phyloP scores from a whole-genome alignment of 2,113 vertebrate species.

The Gadus macrocephalus region DNA sequence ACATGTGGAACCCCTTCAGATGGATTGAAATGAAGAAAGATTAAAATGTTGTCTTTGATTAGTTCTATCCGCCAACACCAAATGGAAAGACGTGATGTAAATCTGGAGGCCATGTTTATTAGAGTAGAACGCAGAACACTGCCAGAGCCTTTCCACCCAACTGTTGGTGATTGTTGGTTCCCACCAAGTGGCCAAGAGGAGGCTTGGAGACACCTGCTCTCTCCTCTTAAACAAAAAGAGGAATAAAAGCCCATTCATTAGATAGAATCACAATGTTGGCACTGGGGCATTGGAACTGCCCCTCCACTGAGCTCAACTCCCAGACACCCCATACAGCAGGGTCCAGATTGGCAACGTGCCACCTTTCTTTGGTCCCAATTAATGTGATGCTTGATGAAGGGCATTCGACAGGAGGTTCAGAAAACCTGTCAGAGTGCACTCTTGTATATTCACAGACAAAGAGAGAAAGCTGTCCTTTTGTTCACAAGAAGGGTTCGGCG shows the following conservation, averaged over 20 bases:
- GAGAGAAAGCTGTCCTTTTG: conserved; percentile 22
- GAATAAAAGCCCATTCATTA: conserved; percentile 58
- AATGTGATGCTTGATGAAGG: conserved; percentile 44
- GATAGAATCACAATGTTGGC: conserved; percentile 28
- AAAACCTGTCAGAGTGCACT: conserved; percentile 38
- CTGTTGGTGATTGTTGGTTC: conserved; percentile 25
- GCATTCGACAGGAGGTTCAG: conserved; percentile 44
- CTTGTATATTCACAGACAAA: conserved; percentile 33
- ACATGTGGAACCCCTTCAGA: no score
- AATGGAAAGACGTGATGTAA: no score
- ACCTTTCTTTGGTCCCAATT: conserved; percentile 44
- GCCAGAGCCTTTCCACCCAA: conserved; percentile 23
- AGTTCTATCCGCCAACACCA: no score
- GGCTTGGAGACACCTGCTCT: conserved; percentile 61
- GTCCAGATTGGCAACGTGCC: conserved; percentile 39
- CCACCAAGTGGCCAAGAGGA: conserved; percentile 49
- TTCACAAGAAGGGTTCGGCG: conserved; percentile 19
- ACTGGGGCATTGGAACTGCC: conserved; percentile 24
- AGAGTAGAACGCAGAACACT: neutral
- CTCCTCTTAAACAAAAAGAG: conserved; percentile 54
- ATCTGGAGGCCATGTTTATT: no score
- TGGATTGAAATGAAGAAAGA: no score
- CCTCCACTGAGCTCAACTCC: conserved; percentile 18
- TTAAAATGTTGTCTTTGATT: no score
- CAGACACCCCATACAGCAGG: conserved; percentile 39